Evolutionary conservation across 2,888 invertebrate species (phyloP).

Genomic region (Drosophila mercatorum): DNA sequence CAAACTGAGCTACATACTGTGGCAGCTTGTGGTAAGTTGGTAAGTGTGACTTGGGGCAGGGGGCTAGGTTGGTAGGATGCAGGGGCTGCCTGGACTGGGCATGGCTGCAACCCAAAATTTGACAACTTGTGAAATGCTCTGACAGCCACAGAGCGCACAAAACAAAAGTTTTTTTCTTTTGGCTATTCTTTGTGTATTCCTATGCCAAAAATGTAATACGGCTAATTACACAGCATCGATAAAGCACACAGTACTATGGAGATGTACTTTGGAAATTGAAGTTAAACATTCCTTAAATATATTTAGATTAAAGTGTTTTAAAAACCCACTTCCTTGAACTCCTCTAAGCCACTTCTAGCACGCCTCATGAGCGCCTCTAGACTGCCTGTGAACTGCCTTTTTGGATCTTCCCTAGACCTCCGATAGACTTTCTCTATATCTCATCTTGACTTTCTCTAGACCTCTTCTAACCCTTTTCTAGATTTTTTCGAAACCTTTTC

Average conservation of each 20-base stretch:
- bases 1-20: slow-evolving; percentile 50
- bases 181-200: slow-evolving; percentile 70
- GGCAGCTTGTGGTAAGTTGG: slow-evolving; percentile 49
- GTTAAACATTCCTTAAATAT: slow-evolving; percentile 20
- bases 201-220: slow-evolving; percentile 76
- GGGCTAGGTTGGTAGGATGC: background rate
- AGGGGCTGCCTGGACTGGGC: background rate
- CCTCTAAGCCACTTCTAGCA: too few relatives aligned
- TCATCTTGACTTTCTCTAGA: too few relatives aligned
- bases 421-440: too few relatives aligned
- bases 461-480: too few relatives aligned
- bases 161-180: slow-evolving; percentile 66
- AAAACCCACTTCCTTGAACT: background rate
- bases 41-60: slow-evolving; percentile 7
- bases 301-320: background rate
- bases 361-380: too few relatives aligned
- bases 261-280: background rate
- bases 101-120: slow-evolving; percentile 67
- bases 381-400: too few relatives aligned
- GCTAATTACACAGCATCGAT: slow-evolving; percentile 72
- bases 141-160: slow-evolving; percentile 70
- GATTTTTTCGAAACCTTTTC: too few relatives aligned
- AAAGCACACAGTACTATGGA: slow-evolving; percentile 39
- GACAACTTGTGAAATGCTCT: slow-evolving; percentile 76
- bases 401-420: too few relatives aligned